phyloP scores from a whole-genome alignment of 1,140 invertebrate species.

The Penaeus indicus region DNA sequence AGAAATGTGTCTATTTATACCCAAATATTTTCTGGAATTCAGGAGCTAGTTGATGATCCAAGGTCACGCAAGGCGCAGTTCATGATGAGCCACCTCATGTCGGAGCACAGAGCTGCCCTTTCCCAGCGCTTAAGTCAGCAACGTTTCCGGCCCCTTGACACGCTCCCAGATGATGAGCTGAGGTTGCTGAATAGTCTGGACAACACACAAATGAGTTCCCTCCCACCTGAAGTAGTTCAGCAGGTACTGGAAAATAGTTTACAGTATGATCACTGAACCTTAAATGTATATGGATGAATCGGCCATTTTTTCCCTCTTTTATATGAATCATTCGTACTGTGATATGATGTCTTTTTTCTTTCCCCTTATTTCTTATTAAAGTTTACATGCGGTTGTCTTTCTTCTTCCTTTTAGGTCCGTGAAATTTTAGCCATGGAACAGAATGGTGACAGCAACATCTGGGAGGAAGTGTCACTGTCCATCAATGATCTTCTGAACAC shows the following conservation, averaged over 20 bases:
- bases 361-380: neutral
- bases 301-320: neutral
- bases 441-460: slow-evolving; percentile 32
- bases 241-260: slow-evolving; percentile 29
- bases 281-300: neutral
- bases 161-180: slow-evolving; percentile 42
- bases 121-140: slow-evolving; percentile 59
- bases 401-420: slow-evolving; percentile 29
- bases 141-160: slow-evolving; percentile 43
- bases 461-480: slow-evolving; percentile 57
- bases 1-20: neutral
- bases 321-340: too few species aligned
- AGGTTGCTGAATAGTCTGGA: slow-evolving; percentile 43
- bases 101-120: slow-evolving; percentile 59
- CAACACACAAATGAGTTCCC: slow-evolving; percentile 44
- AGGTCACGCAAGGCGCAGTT: slow-evolving; percentile 65
- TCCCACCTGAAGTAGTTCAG: slow-evolving; percentile 56
- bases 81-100: slow-evolving; percentile 66
- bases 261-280: too few species aligned
- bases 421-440: slow-evolving; percentile 59
- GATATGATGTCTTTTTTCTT: too few species aligned
- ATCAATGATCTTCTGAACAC: slow-evolving; percentile 49
- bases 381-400: neutral
- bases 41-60: slow-evolving; percentile 65
- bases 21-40: neutral